Evolutionary conservation across 2,888 invertebrate genomes (phyloP), one percentile per base, ranked within the genome.

Genomic region (Drosophila prolongata): DNA sequence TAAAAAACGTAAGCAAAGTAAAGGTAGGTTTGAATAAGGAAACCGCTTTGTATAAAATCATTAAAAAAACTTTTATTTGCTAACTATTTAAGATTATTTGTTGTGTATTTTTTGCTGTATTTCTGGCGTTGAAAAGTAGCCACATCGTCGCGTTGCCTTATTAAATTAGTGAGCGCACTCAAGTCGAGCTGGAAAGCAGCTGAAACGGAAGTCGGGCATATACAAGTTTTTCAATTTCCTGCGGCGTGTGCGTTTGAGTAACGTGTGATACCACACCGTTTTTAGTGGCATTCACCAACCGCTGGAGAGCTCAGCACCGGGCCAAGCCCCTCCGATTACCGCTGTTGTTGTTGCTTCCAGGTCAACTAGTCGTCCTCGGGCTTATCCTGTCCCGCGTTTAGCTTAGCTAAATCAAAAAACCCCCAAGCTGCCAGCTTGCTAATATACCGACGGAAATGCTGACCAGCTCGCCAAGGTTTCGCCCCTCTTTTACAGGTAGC

Each of bases 161-260:
- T 88, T 84, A 80, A 84, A 87, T 84, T 88, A 88, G 84, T 83
- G 73, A 77, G 75, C 77, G 68, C 89, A 80, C 87, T 84, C 78
- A 77, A 65, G 52, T 64, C 59, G 56, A 64, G 56, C 75, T 40
- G 58, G 57, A 59, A 67, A 71, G 59, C 78, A 76, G 68, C 81
- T 69, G 73, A 67, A 83, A 77, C 82, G 83, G 83, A 83, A 69
- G 84, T 80, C 79, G 70, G 78, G 52, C 78, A 68, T 73, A 84
- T 71, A 78, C 75, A 88, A 88, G 83, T 84, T 84, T 84, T 84
- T 86, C 84, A 84, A 84, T 84, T 84, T 84, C 84, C 89, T 84
- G 74, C 27, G 44, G 49, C 35, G 16, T 44, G 40, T 43, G 66
- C 37, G 58, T 37, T 44, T 10, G 50, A 40, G 35, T 37, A 47